Conservation (phyloP, 2,888 invertebrate genomes). For the Eupelmus urozonus region DNA sequence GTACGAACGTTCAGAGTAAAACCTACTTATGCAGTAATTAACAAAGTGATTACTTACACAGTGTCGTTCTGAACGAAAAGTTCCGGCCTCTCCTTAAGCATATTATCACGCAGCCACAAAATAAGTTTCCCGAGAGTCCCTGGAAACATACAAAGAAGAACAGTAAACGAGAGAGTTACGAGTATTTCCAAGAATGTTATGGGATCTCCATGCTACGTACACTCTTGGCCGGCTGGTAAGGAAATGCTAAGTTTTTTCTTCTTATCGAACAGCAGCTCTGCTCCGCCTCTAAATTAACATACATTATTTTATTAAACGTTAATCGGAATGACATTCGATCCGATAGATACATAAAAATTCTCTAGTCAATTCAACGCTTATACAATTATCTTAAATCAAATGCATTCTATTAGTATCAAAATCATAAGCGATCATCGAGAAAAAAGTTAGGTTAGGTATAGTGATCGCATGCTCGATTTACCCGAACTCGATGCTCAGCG, state of each 20-base stretch:
- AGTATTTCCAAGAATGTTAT: too few relatives aligned
- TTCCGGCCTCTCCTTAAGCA: slow-evolving; percentile 91
- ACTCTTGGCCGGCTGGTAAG: slow-evolving; percentile 80
- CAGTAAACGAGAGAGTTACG: slow-evolving; percentile 4
- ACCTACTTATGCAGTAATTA: too few relatives aligned
- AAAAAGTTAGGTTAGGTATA: slow-evolving; percentile 47
- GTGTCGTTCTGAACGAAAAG: slow-evolving; percentile 80
- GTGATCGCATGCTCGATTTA: slow-evolving; percentile 56
- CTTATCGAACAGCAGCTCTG: slow-evolving; percentile 92
- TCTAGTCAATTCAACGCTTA: too few relatives aligned
- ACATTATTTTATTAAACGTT: neutral
- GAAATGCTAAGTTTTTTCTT: slow-evolving; percentile 85
- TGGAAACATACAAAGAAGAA: slow-evolving; percentile 68
- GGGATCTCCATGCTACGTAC: slow-evolving; percentile 74
- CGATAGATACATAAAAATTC: too few relatives aligned
- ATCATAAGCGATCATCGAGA: slow-evolving; percentile 26
- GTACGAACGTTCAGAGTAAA: too few relatives aligned
- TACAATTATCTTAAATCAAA: too few relatives aligned
- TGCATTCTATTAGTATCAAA: too few relatives aligned
- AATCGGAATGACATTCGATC: too few relatives aligned
- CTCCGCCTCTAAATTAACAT: slow-evolving; percentile 86
- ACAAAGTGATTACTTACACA: slow-evolving; percentile 75
- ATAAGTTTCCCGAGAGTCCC: slow-evolving; percentile 87
- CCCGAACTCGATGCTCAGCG: slow-evolving; percentile 70
- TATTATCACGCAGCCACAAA: slow-evolving; percentile 90